Evolutionary conservation across 2,888 invertebrate species (phyloP).

Genomic region (Agonopterix alstromeriana): DNA sequence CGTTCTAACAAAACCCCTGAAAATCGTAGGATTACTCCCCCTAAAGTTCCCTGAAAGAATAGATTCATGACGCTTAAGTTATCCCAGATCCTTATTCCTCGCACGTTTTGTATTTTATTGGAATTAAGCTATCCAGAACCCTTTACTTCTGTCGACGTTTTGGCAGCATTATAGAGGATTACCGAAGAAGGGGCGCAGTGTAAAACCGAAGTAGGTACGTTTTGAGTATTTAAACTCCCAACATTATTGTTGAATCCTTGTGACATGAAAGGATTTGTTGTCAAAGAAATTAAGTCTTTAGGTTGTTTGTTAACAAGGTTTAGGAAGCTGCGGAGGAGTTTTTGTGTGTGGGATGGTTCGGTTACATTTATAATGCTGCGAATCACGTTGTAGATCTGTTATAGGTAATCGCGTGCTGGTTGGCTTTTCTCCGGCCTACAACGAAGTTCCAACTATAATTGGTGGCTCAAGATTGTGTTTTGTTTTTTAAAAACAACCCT

Average conservation of each 20-base stretch:
- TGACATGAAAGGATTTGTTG: neutral
- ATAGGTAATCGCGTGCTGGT: too few species aligned
- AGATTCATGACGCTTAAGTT: constrained; percentile 22
- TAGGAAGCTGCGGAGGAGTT: too few species aligned
- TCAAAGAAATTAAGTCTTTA: too few species aligned
- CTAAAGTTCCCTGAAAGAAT: constrained; percentile 18
- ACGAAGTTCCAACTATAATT: too few species aligned
- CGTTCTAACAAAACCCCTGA: too few species aligned
- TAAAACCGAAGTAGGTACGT: constrained; percentile 9
- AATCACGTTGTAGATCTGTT: too few species aligned
- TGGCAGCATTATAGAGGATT: constrained; percentile 55
- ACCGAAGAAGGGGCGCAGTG: constrained; percentile 36
- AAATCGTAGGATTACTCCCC: neutral
- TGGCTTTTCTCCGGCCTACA: too few species aligned
- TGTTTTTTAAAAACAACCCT: too few species aligned
- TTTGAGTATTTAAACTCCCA: constrained; percentile 6
- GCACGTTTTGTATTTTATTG: constrained; percentile 67
- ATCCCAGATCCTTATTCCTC: constrained; percentile 40
- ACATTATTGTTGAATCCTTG: neutral
- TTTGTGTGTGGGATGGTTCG: too few species aligned
- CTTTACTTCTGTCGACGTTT: constrained; percentile 56
- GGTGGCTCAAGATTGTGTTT: too few species aligned
- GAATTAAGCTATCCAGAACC: constrained; percentile 66
- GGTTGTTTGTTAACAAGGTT: too few species aligned
- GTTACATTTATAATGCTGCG: too few species aligned